Evolutionary conservation across 2,888 invertebrate species (phyloP), one percentile per base, ranked within the genome.

Genomic region (Drosophila melanosoma): DNA sequence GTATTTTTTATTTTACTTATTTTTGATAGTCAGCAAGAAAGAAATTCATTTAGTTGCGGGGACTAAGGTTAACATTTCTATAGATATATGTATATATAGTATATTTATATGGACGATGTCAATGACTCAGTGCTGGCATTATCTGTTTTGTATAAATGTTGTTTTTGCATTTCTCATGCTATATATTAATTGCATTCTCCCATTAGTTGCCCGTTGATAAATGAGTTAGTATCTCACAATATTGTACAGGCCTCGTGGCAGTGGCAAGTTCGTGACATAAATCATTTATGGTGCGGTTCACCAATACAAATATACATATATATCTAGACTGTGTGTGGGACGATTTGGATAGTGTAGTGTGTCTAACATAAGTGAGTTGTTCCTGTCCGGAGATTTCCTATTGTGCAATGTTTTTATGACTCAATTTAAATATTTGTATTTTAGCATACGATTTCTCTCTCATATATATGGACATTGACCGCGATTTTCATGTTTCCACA

Each of bases 351-450:
- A 32, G 53, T 54, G 56, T 68, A 58, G 66, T 59, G 62, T 59
- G 20, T n/a, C 17, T 20, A 56, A 56, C 1, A n/a, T 42, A 63
- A 75, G 65, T 69, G 42, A 69, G 48, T 66, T 76, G 82, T 71
- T 69, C 66, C 65, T 82, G 74, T 74, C 69, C 40, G 11, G 26
- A 29, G 61, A 68, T 51, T 79, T 80, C 68, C 72, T 74, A 82
- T 76, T 86, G 89, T 80, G 83, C 87, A 83, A 88, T 65, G 49
- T 69, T 73, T 73, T 75, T 68, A 83, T 85, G 90, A 86, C 76
- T 86, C 89, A 90, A 90, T 86, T 87, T 63, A 67, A 77, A 88
- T 89, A 74, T 86, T 83, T 75, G 0, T 29, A 54, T 54, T n/a
- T 26, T 15, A 15, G 35, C 35, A 67, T 38, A 64, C 60, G 70